Evolutionary conservation across 2,113 vertebrate genomes (phyloP), one percentile per base, ranked within the genome.

Genomic region (Alces alces): DNA sequence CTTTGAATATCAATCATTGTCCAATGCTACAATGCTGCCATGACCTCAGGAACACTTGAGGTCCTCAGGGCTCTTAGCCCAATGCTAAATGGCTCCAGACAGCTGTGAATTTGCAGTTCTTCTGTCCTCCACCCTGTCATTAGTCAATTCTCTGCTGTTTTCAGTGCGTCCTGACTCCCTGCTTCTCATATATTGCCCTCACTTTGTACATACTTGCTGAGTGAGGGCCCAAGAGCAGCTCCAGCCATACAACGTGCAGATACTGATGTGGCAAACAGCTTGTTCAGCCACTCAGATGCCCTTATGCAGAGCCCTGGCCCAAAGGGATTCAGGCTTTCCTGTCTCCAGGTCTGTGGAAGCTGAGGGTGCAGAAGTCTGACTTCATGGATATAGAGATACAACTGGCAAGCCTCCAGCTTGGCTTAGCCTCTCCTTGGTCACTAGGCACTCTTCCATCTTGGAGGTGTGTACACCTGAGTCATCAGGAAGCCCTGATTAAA

Each of bases 1-100:
- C 61, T 86, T 70, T 93, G 86, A 91, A 17, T 94, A 96, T 96
- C 93, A 91, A 30, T 98, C 94, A 94, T 12, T 7, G 28, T 64
- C 15, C 82, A 50, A 16, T 5, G 45, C 76, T 58, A 3, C 45
- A 39, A 87, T 15, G 61, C 15, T 12, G 14, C 57, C 16, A 1
- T 76, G 92, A 52, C 91, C 95, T 80, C 61, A 50, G 78, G 55
- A 86, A 78, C 23, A 23, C 30, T 28, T 83, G n/a, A 95, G 92
- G 66, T 73, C 85, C 28, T 9, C 54, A 21, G 87, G 57, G 70
- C 88, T 94, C 33, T 47, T 84, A 33, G 76, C 66, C 82, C 45
- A 28, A 9, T 43, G 85, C 33, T 79, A 91, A 96, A 30, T 80
- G 97, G 52, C 60, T 91, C 23, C 64, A 80, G 88, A 84, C 14